Evolutionary conservation across 2,888 invertebrate species (phyloP).

Genomic region (Heliconius ismenius): DNA sequence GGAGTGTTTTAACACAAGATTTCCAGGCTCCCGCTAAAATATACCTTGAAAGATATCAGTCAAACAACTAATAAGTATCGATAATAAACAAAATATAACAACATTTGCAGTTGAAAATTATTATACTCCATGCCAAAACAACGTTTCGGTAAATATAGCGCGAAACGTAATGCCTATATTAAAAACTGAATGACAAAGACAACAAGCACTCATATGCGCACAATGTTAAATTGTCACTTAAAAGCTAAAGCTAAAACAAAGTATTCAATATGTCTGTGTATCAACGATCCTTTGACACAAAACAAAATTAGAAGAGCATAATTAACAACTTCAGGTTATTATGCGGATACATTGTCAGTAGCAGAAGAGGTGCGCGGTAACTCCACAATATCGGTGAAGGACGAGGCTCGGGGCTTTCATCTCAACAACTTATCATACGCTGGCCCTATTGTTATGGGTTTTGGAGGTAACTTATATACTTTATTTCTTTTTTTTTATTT

Average conservation of each 20-base stretch:
- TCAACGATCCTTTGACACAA: constrained; percentile 5
- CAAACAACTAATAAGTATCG: not conserved
- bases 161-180: too few relatives aligned
- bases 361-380: constrained; percentile 90
- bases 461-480: constrained; percentile 85
- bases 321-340: constrained; percentile 84
- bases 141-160: too few relatives aligned
- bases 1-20: too few relatives aligned
- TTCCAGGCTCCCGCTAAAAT: not conserved
- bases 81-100: too few relatives aligned
- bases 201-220: not conserved
- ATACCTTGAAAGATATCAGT: not conserved
- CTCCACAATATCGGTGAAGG: constrained; percentile 89
- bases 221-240: not conserved
- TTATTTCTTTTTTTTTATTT: not conserved
- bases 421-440: constrained; percentile 95
- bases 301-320: not conserved
- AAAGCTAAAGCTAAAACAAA: not conserved
- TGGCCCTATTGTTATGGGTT: constrained; percentile 98
- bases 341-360: constrained; percentile 90
- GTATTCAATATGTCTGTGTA: not conserved
- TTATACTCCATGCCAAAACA: too few relatives aligned
- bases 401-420: constrained; percentile 91
- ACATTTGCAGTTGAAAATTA: too few relatives aligned
- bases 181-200: not conserved